Evolutionary conservation across 2,113 vertebrate species (phyloP), one percentile per base, ranked within the genome.

Genomic region (Alces alces): DNA sequence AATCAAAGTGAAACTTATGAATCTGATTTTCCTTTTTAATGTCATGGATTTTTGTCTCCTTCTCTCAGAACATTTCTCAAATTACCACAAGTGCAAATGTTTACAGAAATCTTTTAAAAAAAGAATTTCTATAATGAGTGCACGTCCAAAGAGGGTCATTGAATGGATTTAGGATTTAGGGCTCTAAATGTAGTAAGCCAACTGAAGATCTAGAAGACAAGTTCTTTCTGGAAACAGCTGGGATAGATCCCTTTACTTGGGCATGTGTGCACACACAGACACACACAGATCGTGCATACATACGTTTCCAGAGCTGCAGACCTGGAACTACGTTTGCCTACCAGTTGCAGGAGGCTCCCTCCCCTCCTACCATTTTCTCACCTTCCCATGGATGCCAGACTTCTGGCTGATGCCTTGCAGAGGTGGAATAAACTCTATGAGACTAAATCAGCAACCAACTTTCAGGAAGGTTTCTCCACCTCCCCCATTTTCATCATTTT

Each of bases 331-430:
- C 19, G 12, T 50, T 92, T 95, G 89, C 93, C 92, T 61, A 54
- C 89, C 50, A 88, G 83, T 96, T 96, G 94, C 86, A 66, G 85
- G 73, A 83, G 88, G 86, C 82, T 95, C 52, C 86, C 91, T 84
- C 30, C 73, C 97, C 94, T 97, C 96, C 91, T 78, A 96, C 96
- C 90, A 36, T 64, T 95, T 97, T 97, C 97, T 97, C 97, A 97
- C 96, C 80, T 86, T 55, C 92, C 87, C 94, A 47, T 95, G 47
- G 93, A 97, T 89, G 97, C 91, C 97, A 95, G 3, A 95, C 96
- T 73, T 93, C 97, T 79, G 96, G 64, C 97, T 12, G 3, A 17
- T 97, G 6, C 1, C n/a, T 87, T 39, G 73, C 91, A 96, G 95
- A 76, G 39, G 85, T 55, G 11, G 25, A 82, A 85, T 1, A 12